Evolutionary conservation across 2,113 vertebrate species (phyloP).

Genomic region (Peromyscus maniculatus): DNA sequence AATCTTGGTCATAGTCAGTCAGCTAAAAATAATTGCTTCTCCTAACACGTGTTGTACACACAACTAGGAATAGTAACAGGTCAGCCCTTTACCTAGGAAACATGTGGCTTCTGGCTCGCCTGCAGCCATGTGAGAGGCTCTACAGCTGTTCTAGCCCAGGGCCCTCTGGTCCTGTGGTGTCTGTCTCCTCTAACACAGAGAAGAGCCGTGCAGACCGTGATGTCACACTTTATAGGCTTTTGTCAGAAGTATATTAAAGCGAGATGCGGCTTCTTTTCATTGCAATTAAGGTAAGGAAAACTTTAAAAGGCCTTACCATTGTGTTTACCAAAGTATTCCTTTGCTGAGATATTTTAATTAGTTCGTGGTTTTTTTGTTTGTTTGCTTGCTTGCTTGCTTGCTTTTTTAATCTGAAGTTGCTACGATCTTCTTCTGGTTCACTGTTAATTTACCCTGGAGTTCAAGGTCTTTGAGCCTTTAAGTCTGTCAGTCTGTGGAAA

Average conservation of each 20-base stretch:
- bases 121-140: neutral
- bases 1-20: slow-evolving; percentile 94
- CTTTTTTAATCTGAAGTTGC: neutral
- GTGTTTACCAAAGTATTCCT: neutral
- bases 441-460: neutral
- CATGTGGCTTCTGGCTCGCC: neutral
- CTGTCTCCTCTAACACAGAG: neutral
- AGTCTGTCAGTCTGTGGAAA: neutral
- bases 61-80: slow-evolving; percentile 90
- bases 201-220: neutral
- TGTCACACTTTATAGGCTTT: neutral
- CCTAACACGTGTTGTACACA: slow-evolving; percentile 92
- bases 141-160: neutral
- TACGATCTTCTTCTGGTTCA: neutral
- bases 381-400: neutral
- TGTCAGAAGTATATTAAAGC: neutral
- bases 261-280: neutral
- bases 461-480: slow-evolving; percentile 4
- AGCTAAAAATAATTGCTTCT: slow-evolving; percentile 95
- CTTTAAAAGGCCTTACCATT: neutral
- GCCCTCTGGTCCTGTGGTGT: neutral
- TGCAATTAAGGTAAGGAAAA: neutral
- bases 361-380: neutral
- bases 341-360: neutral
- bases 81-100: slow-evolving; percentile 78